Percentiles rank a stretch among this genome's conserved stretches.
These are phyloP conservation scores for Troilus luridus DNA, from an alignment of 2,888 invertebrate species.

Conservation along the genomic window DNA sequence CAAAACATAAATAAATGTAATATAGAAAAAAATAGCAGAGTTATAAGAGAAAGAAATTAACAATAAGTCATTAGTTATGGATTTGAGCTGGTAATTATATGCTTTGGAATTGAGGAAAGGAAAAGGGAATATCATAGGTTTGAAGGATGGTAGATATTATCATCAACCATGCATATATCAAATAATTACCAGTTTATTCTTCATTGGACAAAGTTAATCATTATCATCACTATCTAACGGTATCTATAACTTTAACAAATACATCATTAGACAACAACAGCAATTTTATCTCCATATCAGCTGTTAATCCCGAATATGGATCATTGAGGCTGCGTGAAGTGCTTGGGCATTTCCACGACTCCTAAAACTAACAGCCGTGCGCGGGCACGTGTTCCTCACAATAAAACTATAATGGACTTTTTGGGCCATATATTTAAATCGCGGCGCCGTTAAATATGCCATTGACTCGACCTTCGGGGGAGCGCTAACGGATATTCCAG, in stretches of 20 bases:
- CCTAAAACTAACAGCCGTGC: conserved; percentile 15
- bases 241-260: background rate
- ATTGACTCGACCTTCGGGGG: conserved; percentile 25
- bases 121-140: no score
- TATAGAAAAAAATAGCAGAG: no score
- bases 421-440: conserved; percentile 52
- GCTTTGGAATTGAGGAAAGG: no score
- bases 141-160: no score
- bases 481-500: conserved; percentile 34
- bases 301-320: background rate
- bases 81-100: no score
- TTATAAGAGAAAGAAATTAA: no score
- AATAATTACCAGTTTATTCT: background rate
- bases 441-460: conserved; percentile 24
- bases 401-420: conserved; percentile 50
- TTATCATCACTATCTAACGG: background rate
- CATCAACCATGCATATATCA: no score
- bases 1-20: no score
- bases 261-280: background rate
- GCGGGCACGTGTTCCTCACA: conserved; percentile 39
- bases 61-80: no score
- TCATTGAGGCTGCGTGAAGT: background rate
- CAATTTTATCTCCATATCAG: background rate
- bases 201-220: background rate
- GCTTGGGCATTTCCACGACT: background rate